Conservation (phyloP, 2,113 vertebrate species). For the Tupaia chinensis region DNA sequence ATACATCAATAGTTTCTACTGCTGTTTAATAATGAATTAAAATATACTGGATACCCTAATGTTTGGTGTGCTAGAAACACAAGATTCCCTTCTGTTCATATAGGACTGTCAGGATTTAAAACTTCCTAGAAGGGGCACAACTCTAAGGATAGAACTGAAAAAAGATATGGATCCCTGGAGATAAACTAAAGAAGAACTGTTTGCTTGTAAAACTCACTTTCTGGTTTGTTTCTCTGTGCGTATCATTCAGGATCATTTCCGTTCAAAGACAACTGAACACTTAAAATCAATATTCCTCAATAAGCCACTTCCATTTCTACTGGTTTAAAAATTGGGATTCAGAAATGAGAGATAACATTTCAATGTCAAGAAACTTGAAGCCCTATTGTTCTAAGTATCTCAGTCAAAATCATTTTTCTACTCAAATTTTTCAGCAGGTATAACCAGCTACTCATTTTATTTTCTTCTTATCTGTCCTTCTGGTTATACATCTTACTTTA, state of each 20-base stretch:
- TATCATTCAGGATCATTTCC: background rate
- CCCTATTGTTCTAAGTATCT: background rate
- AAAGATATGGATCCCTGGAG: background rate
- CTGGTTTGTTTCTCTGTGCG: background rate
- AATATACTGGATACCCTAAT: background rate
- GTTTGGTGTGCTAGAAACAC: background rate
- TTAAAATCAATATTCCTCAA: background rate
- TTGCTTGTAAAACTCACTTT: background rate
- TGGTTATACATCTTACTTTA: background rate
- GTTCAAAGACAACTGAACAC: background rate
- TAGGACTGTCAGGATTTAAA: background rate
- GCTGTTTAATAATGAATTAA: background rate
- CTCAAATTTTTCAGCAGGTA: background rate
- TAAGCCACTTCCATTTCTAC: background rate
- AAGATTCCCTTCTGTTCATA: background rate
- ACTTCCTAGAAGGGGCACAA: background rate
- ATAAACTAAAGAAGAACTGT: background rate
- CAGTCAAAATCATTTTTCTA: background rate
- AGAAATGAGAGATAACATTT: background rate
- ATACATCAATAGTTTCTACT: background rate
- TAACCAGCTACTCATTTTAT: background rate
- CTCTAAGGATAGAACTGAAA: background rate
- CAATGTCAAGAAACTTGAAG: background rate
- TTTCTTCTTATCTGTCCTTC: background rate
- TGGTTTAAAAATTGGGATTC: slow-evolving; percentile 4